Conservation (phyloP, 2,113 vertebrate species). For the Toxotes jaculatrix region DNA sequence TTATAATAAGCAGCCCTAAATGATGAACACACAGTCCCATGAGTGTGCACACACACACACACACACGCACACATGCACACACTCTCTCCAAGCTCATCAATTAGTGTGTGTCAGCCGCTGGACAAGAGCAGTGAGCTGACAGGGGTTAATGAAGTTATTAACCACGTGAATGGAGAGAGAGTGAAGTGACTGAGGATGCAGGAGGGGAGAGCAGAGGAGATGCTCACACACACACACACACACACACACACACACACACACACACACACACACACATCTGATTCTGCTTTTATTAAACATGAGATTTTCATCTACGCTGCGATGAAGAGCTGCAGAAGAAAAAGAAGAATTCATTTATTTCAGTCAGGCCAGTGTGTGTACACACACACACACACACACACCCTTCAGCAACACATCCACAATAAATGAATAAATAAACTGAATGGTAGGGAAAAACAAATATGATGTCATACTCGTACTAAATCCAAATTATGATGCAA, state of each 20-base stretch:
- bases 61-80: not conserved
- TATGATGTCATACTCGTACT: not conserved
- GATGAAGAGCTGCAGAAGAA: not conserved
- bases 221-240: constrained; percentile 5
- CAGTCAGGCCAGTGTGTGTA: not conserved
- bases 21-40: constrained; percentile 7
- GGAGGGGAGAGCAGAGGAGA: not conserved
- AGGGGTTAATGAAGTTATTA: constrained; percentile 56
- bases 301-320: not conserved
- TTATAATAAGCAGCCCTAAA: constrained; percentile 17
- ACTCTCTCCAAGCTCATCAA: constrained; percentile 19
- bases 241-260: not conserved
- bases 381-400: no score
- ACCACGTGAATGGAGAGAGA: constrained; percentile 16
- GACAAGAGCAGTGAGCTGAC: constrained; percentile 36
- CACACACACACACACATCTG: constrained; percentile 2
- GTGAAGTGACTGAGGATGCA: constrained; percentile 8
- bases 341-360: not conserved
- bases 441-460: not conserved
- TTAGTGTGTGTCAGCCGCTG: constrained; percentile 21
- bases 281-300: not conserved
- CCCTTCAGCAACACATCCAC: not conserved
- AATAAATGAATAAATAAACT: no score
- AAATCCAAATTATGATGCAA: not conserved
- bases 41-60: not conserved